Evolutionary conservation across 2,888 invertebrate genomes (phyloP), one percentile per base, ranked within the genome.

Genomic region (Leptura quadrifasciata): DNA sequence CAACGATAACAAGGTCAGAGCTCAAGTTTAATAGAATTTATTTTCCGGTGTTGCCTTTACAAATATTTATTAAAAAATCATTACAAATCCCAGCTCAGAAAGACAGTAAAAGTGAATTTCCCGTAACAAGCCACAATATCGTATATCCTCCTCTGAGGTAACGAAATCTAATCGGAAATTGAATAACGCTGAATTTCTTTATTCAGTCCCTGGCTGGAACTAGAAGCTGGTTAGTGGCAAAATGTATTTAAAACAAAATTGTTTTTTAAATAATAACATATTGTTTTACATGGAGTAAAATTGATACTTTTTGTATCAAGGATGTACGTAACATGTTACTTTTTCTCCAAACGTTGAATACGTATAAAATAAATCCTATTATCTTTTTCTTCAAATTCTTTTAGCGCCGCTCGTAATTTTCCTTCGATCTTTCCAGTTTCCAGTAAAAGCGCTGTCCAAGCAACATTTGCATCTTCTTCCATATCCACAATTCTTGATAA

Each of bases 131-230:
- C 71, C 18, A 74, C 74, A 77, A 78, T 69, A 76, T 76, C 72
- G 74, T 70, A 75, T 65, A 74, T 78, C 76, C 75, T 68, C 31
- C 54, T 73, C 67, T 63, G 73, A 65, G 61, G 57, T 76, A 76
- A 61, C 76, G 55, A 77, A 77, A 80, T 82, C 77, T 74, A 78
- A 82, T 80, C 78, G 82, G 82, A 82, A 81, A 82, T 78, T 80
- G 79, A 82, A 80, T 79, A 76, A 79, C 75, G 61, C 61, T 60
- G 52, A 27, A 71, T 71, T 71, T 21, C 58, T 21, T 69, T 21
- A 35, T 15, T 24, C 24, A 54, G 47, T 39, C 17, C 2, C 21
- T 21, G 27, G 39, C 8, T 27, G 2, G 12, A n/a, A n/a, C 1
- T 47, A n/a, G 15, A 47, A 47, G 1, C 12, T 39, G 1, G 5